Conservation (phyloP, 2,113 vertebrate genomes). For the Antechinus flavipes region DNA sequence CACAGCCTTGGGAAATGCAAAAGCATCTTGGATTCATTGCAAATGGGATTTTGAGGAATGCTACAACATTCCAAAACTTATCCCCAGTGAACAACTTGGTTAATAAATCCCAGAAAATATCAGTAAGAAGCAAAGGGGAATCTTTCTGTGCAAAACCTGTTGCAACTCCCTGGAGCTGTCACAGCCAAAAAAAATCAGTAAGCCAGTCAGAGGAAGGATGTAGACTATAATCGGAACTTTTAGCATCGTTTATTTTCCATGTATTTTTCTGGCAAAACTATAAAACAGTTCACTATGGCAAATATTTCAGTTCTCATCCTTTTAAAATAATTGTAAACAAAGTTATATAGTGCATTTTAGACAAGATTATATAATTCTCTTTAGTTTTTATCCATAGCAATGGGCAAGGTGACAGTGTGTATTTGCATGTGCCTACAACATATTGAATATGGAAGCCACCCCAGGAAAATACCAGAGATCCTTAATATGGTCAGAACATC, state of each 20-base stretch:
- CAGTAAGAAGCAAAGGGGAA: neutral
- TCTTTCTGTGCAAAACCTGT: neutral
- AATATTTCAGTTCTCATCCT: neutral
- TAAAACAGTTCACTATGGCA: neutral
- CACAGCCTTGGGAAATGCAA: rapidly evolving
- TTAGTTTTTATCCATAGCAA: neutral
- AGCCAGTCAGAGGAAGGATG: rapidly evolving
- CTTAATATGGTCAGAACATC: neutral
- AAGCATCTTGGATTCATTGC: neutral
- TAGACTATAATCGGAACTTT: neutral
- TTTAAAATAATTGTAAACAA: neutral
- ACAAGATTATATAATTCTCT: neutral
- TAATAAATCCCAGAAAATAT: neutral
- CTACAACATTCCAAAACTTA: neutral
- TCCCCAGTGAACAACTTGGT: neutral
- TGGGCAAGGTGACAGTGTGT: rapidly evolving
- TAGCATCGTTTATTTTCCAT: neutral
- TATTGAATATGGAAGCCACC: neutral
- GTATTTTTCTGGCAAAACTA: neutral
- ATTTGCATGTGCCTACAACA: rapidly evolving
- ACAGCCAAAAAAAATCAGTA: neutral
- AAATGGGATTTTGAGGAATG: neutral
- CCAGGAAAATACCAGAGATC: neutral
- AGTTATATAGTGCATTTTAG: neutral
- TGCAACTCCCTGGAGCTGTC: neutral